Percentiles rank a stretch among this genome's conserved stretches.
phyloP scores from a whole-genome alignment of 2,113 vertebrate species.

The Holacanthus passer region DNA sequence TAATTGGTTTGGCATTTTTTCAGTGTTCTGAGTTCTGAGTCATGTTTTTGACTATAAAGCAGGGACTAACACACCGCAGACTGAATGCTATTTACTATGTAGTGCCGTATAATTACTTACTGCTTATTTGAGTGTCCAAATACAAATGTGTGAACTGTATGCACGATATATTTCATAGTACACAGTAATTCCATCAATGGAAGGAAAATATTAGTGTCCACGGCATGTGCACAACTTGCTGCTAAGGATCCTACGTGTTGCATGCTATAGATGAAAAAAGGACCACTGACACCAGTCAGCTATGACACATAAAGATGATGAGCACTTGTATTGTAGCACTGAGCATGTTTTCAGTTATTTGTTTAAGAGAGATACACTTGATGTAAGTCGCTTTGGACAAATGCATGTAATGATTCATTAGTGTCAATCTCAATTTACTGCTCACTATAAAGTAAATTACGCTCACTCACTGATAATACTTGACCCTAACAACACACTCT shows the following conservation, averaged over 20 bases:
- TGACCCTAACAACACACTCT: constrained; percentile 11
- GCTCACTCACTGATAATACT: constrained; percentile 4
- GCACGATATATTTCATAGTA: background rate
- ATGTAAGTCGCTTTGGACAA: background rate
- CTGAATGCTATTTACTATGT: background rate
- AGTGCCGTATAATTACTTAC: too few relatives aligned
- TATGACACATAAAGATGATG: background rate
- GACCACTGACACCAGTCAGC: background rate
- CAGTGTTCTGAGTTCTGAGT: background rate
- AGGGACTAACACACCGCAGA: background rate
- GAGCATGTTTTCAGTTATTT: background rate
- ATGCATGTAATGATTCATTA: background rate
- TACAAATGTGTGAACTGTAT: background rate
- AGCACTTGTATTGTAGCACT: background rate
- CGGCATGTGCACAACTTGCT: background rate
- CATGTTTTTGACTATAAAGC: background rate
- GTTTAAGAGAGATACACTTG: background rate
- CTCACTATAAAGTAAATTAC: background rate
- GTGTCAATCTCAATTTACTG: too few relatives aligned
- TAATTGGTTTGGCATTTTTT: constrained; percentile 3
- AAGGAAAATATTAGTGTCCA: background rate
- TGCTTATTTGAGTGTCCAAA: background rate
- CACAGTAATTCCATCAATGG: background rate
- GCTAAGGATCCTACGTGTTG: background rate
- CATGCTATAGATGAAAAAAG: background rate